Conservation (phyloP, 92 coral and sea anemone species). For the Zoanthus solanderi region DNA sequence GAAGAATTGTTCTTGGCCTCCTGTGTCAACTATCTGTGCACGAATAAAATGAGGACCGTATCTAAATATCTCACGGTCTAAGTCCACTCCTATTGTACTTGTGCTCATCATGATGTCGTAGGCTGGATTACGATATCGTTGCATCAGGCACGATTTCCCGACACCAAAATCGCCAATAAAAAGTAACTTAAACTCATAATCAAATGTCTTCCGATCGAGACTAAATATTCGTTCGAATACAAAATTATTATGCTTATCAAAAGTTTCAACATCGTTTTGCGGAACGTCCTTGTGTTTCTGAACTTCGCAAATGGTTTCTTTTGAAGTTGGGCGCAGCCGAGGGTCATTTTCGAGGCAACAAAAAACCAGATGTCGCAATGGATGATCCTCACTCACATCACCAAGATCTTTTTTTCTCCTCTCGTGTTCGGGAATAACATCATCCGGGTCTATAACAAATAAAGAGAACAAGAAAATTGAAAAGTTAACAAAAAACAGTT, state of each 20-base stretch:
- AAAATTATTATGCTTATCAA: not conserved
- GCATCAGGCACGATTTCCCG: constrained; percentile 82
- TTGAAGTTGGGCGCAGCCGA: constrained; percentile 61
- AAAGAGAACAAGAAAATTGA: no score
- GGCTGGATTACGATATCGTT: constrained; percentile 72
- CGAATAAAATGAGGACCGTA: constrained; percentile 72
- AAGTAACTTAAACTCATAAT: constrained; percentile 77
- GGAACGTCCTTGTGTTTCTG: constrained; percentile 19
- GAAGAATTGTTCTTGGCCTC: constrained; percentile 81
- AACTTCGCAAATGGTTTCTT: constrained; percentile 50
- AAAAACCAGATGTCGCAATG: constrained; percentile 65
- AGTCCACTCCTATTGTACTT: constrained; percentile 71
- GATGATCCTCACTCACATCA: constrained; percentile 65
- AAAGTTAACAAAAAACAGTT: not conserved
- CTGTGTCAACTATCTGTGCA: constrained; percentile 75
- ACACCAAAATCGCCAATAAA: constrained; percentile 81
- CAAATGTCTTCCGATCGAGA: constrained; percentile 57
- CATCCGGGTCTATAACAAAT: not conserved
- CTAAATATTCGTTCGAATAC: constrained; percentile 34
- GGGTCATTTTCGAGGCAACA: constrained; percentile 76
- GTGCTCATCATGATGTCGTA: constrained; percentile 53
- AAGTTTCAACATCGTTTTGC: constrained; percentile 12
- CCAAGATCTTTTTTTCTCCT: constrained; percentile 73
- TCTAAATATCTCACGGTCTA: constrained; percentile 57
- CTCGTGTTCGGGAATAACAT: constrained; percentile 62